A percentile compares a stretch with the other conserved stretches of the same genome.
Conservation (phyloP, 2,113 vertebrate genomes). For the Gobio gobio region DNA sequence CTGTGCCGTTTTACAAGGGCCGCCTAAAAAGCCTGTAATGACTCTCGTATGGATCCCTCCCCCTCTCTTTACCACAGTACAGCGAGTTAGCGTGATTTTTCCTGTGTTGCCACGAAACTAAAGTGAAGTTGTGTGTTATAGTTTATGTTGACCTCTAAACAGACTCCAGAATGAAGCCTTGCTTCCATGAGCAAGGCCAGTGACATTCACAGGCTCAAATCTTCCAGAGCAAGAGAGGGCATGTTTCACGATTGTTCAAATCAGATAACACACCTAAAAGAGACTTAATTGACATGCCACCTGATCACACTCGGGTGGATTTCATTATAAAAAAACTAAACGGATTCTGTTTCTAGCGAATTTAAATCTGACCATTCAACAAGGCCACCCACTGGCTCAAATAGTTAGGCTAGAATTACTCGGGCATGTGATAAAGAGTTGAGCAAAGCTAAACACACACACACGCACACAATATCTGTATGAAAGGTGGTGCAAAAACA, state of each 20-base stretch:
- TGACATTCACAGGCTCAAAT: slow-evolving; percentile 25
- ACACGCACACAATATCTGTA: not conserved
- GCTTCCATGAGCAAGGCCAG: not conserved
- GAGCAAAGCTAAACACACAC: not conserved
- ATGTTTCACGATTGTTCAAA: slow-evolving; percentile 29
- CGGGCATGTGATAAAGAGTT: slow-evolving; percentile 5
- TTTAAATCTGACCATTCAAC: slow-evolving; percentile 27
- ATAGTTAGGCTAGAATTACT: slow-evolving; percentile 33
- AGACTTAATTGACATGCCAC: slow-evolving; percentile 9
- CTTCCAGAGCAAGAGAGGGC: slow-evolving; percentile 30
- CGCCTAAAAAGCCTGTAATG: slow-evolving; percentile 25
- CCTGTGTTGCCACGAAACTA: not conserved
- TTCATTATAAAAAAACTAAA: slow-evolving; percentile 23
- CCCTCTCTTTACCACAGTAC: slow-evolving; percentile 21
- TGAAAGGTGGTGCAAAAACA: not conserved
- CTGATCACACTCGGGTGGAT: slow-evolving; percentile 18
- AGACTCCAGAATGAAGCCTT: slow-evolving; percentile 3
- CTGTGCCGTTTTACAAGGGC: slow-evolving; percentile 61
- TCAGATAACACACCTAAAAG: slow-evolving; percentile 20
- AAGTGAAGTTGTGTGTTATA: not conserved
- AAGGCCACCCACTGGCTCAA: slow-evolving; percentile 43
- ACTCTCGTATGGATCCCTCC: slow-evolving; percentile 32
- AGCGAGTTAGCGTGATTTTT: not conserved
- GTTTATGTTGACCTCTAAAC: slow-evolving; percentile 11
- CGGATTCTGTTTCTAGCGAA: slow-evolving; percentile 10